Conservation (phyloP, 1,140 invertebrate genomes). For the Epicauta chinensis region DNA sequence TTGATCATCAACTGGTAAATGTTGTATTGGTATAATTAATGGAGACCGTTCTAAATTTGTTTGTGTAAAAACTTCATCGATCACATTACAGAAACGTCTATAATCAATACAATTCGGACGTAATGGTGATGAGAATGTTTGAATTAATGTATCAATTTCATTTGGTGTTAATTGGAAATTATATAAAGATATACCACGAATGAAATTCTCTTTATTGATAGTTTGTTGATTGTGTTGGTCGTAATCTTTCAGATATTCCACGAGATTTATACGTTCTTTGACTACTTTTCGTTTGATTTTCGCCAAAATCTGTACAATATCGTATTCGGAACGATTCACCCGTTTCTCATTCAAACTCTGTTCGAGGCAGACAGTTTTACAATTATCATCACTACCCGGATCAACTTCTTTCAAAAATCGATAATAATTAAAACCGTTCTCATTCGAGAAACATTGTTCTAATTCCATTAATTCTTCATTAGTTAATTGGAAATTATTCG, state of each 20-base stretch:
- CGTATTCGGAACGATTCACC: slow-evolving; percentile 44
- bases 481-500: slow-evolving; percentile 55
- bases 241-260: slow-evolving; percentile 57
- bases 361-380: slow-evolving; percentile 16
- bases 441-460: slow-evolving; percentile 58
- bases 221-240: slow-evolving; percentile 54
- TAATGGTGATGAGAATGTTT: slow-evolving; percentile 53
- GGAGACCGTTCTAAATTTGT: slow-evolving; percentile 55
- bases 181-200: slow-evolving; percentile 53
- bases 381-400: slow-evolving; percentile 36
- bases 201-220: slow-evolving; percentile 56
- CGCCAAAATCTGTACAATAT: slow-evolving; percentile 60
- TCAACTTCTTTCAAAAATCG: slow-evolving; percentile 57
- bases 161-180: slow-evolving; percentile 53
- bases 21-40: slow-evolving; percentile 54
- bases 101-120: slow-evolving; percentile 55
- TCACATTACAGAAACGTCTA: slow-evolving; percentile 52
- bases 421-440: slow-evolving; percentile 63
- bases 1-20: slow-evolving; percentile 53
- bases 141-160: slow-evolving; percentile 51
- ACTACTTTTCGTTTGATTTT: slow-evolving; percentile 66
- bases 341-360: slow-evolving; percentile 21
- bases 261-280: slow-evolving; percentile 54
- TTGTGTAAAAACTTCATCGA: slow-evolving; percentile 61
- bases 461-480: slow-evolving; percentile 58